A percentile compares a stretch with the other conserved stretches of the same genome.
Evolutionary conservation across 64 coral and sea anemone species (phyloP).

Genomic region (Trachythela sp.): DNA sequence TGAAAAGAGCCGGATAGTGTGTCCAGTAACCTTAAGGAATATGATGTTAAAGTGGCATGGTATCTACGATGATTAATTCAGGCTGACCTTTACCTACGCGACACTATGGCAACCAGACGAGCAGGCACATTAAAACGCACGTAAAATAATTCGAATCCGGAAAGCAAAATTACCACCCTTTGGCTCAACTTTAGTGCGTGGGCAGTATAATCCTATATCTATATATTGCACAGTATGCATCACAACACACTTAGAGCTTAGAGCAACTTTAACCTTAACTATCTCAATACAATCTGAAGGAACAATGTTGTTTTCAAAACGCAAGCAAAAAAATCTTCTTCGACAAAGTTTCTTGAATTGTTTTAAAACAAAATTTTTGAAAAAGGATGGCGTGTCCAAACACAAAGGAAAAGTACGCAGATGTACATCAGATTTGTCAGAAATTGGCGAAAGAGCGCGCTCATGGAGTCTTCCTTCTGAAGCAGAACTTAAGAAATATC

Average conservation of each 20-base stretch:
- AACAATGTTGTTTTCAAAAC: neutral
- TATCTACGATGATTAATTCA: too few relatives aligned
- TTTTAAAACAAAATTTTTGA: neutral
- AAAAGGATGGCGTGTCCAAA: neutral
- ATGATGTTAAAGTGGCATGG: too few relatives aligned
- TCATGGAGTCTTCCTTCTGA: neutral
- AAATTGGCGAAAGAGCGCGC: neutral
- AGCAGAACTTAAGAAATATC: neutral
- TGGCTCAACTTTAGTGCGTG: neutral
- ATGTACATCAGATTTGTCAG: neutral
- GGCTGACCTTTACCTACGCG: too few relatives aligned
- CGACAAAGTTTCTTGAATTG: neutral
- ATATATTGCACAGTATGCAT: neutral
- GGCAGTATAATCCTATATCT: neutral
- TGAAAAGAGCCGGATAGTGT: too few relatives aligned
- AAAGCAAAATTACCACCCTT: neutral
- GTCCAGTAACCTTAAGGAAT: too few relatives aligned
- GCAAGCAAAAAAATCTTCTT: neutral
- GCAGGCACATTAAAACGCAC: neutral
- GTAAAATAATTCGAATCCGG: neutral
- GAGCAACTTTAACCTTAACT: neutral
- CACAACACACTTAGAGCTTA: neutral
- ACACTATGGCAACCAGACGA: too few relatives aligned
- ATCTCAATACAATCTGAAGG: neutral
- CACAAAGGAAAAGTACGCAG: neutral